Base-by-base conservation (phyloP, 2,113 vertebrate genomes). In the Mobula hypostoma region DNA sequence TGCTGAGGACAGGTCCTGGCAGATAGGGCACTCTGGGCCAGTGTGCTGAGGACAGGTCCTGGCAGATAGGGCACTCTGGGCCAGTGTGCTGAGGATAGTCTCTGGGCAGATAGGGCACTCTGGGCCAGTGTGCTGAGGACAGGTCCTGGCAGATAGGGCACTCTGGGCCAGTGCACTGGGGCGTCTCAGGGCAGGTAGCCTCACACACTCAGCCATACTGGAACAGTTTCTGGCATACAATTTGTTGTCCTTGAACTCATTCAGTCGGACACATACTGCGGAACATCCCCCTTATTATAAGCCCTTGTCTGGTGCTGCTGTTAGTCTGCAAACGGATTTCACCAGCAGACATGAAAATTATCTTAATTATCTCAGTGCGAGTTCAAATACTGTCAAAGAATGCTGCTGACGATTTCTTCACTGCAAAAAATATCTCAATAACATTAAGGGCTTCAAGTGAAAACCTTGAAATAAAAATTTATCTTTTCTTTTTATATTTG, bases 291-390 rank as follows among this genome's bases (percentile, higher is more conserved):
- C 36, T 82, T 36, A 56, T 15, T 6, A 19, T 83, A 19, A 83
- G 21, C 48, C 40, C 80, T 56, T 56, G 21, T 2, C 80, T 56
- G 2, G 2, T 14, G 48, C 56, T 87, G 83, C 56, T 29, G 48
- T 87, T 87, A 29, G 58, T 29, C 24, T 58, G 56, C 4, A 5
- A 29, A 24, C 58, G 83, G 11, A 61, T 61, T 87, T n/a, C 48
- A 27, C 24, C 82, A 61, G 83, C 56, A 87, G 79, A 48, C 79
- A 61, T 24, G 58, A 87, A 61, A 61, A 87, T 29, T 61, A 56
- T 61, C 83, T 87, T 87, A 29, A 87, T 87, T 87, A 87, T 87
- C 48, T 14, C 83, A 29, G 83, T 24, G 56, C 14, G 83, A 87
- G 58, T 87, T 61, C 24, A 9, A 11, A 48, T 61, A 87, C 58